Percentiles rank a stretch among this genome's conserved stretches.
These are phyloP conservation scores for Mactromeris polynyma DNA, from an alignment of 2,888 invertebrate species.

Conservation along the genomic window DNA sequence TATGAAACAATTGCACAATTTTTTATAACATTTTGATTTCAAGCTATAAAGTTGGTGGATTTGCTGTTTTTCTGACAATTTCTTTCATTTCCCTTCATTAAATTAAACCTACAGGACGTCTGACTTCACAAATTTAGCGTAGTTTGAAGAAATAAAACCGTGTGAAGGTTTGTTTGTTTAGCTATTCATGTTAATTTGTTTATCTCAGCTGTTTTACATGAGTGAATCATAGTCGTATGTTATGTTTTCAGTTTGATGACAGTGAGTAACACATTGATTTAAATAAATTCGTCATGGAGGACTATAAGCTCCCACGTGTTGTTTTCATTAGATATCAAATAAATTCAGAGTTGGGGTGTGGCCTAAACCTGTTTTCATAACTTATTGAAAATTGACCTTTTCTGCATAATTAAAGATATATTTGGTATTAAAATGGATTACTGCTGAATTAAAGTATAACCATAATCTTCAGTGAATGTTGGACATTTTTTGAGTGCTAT, in stretches of 20 bases:
- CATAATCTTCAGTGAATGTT: no score
- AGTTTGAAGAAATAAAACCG: background rate
- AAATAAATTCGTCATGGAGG: background rate
- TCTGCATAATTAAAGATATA: no score
- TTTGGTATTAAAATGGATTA: no score
- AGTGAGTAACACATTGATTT: background rate
- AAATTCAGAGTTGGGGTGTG: background rate
- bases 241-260: background rate
- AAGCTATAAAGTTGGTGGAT: background rate
- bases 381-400: no score
- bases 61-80: background rate
- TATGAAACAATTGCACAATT: conserved; percentile 14
- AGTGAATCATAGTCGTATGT: background rate
- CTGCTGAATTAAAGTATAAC: no score
- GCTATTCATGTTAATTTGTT: background rate
- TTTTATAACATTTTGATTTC: background rate
- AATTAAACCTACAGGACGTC: background rate
- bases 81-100: background rate
- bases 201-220: background rate
- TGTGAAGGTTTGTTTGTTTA: background rate
- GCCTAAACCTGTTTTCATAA: no score
- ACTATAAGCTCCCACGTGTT: background rate
- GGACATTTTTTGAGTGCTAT: no score
- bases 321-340: background rate
- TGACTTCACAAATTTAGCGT: background rate